A percentile compares a stretch with the other conserved stretches of the same genome.
phyloP scores from a whole-genome alignment of 2,113 vertebrate species.

The Solenodon paradoxus region DNA sequence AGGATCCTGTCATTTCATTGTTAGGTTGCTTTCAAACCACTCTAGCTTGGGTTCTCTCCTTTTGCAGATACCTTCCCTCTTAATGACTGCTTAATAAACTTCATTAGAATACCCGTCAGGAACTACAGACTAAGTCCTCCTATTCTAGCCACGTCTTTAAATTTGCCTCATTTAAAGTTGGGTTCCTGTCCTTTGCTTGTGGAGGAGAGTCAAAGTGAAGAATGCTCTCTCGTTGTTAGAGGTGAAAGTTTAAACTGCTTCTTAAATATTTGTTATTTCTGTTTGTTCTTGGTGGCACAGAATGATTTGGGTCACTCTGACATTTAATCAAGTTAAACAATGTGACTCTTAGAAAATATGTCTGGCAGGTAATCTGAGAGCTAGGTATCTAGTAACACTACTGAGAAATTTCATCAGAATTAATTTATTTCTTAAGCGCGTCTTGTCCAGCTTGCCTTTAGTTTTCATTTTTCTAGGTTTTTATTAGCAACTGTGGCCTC shows the following conservation, averaged over 20 bases:
- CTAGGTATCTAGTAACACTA: neutral
- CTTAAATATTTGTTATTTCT: constrained; percentile 42
- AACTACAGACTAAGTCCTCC: neutral
- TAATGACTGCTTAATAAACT: neutral
- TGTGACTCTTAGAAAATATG: neutral
- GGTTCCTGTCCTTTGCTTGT: neutral
- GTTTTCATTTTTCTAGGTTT: constrained; percentile 22
- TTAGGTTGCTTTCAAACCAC: neutral
- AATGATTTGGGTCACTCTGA: constrained; percentile 52
- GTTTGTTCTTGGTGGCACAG: neutral
- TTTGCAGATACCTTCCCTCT: neutral
- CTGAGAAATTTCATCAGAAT: neutral
- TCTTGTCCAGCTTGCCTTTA: constrained; percentile 22
- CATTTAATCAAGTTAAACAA: constrained; percentile 50
- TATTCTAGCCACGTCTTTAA: neutral
- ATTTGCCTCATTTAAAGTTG: neutral
- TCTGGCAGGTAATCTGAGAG: constrained; percentile 11
- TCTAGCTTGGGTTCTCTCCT: neutral
- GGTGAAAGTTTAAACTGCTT: neutral
- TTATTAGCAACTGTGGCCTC: neutral
- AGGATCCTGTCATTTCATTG: neutral
- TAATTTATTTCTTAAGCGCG: constrained; percentile 23
- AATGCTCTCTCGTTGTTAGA: neutral
- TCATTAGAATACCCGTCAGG: neutral
- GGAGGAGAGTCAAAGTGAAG: neutral